Evolutionary conservation across 2,113 vertebrate species (phyloP), one percentile per base, ranked within the genome.

Genomic region (Arothron firmamentum): DNA sequence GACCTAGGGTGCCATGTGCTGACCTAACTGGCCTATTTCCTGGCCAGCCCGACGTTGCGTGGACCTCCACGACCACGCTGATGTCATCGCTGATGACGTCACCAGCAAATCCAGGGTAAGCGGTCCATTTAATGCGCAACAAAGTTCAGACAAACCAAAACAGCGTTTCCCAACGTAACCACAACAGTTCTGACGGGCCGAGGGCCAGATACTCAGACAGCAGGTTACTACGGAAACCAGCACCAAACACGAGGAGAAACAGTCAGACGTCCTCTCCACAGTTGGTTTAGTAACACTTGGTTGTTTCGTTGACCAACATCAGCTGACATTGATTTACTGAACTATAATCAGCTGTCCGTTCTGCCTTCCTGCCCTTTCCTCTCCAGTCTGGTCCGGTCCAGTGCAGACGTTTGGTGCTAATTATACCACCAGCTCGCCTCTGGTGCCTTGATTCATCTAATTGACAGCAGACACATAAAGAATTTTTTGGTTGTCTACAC

Each of bases 61-160:
- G 78, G 80, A 79, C 82, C 71, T 77, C 91, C 87, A 86, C 19
- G 57, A 52, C 66, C 45, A 25, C 16, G 43, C 65, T 86, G 83
- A 89, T 62, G 77, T 94, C 92, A 89, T 88, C 80, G 75, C 85
- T 90, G 89, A 90, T 95, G 94, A 96, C 93, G 94, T 96, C 94
- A 96, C 92, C 90, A 90, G 90, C 85, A 90, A 94, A 92, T 93
- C 90, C 90, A 90, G 92, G 90, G 91, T 90, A 88, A 90, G 71
- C 82, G 82, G 91, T 90, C 91, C 50, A 34, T 75, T 79, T 76
- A 81, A 56, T 67, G 17, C 53, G 75, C 66, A 73, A 76, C 72
- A 92, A 93, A 93, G 72, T 46, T 51, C 69, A 74, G 70, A 75
- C 70, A 56, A 78, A 81, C 79, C 74, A 80, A 75, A 79, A 76